Evolutionary conservation across 2,888 invertebrate genomes (phyloP).

Genomic region (Norana najaformis): DNA sequence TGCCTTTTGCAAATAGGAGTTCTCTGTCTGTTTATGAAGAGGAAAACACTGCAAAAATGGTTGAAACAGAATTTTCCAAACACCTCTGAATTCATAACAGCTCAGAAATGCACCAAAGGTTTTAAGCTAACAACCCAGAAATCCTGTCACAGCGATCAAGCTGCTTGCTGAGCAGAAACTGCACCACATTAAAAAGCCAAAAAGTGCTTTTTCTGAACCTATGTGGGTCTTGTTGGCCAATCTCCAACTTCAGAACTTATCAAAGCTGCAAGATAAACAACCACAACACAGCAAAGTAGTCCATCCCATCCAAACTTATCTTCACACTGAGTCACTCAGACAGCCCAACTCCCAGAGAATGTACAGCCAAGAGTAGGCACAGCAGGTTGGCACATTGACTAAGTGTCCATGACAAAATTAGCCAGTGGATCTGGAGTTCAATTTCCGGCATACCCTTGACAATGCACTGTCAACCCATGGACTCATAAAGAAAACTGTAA

Average conservation of each 20-base stretch:
- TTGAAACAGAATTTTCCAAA: neutral
- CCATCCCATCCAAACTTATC: constrained; percentile 6
- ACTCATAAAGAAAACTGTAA: neutral
- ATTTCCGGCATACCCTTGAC: neutral
- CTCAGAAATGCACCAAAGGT: neutral
- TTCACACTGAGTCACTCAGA: neutral
- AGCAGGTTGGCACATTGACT: neutral
- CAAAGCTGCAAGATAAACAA: neutral
- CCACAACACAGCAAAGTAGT: neutral
- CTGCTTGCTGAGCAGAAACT: neutral
- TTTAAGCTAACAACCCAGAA: neutral
- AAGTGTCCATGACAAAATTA: neutral
- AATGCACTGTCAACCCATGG: neutral
- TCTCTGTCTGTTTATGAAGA: neutral
- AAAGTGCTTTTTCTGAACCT: neutral
- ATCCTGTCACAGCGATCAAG: neutral
- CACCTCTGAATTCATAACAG: neutral
- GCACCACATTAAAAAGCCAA: neutral
- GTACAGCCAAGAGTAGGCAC: neutral
- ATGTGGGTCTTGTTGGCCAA: neutral
- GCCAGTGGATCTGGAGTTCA: neutral
- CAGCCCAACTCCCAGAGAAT: neutral
- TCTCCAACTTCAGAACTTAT: neutral
- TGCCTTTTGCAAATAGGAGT: neutral
- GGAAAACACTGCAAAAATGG: neutral